phyloP scores from a whole-genome alignment of 35 echinoderm and acorn worm species.

The Eucidaris tribuloides region DNA sequence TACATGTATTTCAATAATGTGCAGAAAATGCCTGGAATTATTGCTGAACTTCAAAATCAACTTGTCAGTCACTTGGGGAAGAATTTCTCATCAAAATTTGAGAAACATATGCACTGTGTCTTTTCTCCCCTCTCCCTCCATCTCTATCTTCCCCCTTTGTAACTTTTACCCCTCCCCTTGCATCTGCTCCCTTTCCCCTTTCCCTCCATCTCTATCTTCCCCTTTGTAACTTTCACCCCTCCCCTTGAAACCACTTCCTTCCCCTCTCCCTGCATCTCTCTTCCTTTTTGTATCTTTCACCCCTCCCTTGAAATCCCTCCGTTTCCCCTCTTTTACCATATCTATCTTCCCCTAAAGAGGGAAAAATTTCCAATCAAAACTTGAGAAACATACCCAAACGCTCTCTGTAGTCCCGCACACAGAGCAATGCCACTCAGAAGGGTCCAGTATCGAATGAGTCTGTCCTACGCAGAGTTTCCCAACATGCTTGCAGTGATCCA shows the following conservation, averaged over 20 bases:
- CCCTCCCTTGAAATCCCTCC: neutral
- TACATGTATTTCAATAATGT: no score
- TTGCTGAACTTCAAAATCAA: no score
- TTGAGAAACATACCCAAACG: slow-evolving; percentile 73
- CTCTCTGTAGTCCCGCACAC: slow-evolving; percentile 93
- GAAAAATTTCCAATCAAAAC: neutral
- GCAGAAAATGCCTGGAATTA: no score
- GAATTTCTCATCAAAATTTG: no score
- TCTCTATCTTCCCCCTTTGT: no score
- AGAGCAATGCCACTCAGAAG: slow-evolving; percentile 80
- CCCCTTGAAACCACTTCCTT: neutral
- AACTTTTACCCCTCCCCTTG: no score
- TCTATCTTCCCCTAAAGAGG: neutral
- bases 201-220: neutral
- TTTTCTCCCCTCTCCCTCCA: no score
- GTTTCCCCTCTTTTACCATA: neutral
- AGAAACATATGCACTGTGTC: no score
- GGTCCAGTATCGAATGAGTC: slow-evolving; percentile 84
- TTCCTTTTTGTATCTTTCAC: neutral
- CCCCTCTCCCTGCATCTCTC: no score
- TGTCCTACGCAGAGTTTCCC: slow-evolving; percentile 75
- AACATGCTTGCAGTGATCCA: slow-evolving; percentile 86
- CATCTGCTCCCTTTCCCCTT: no score
- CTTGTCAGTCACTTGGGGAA: no score
- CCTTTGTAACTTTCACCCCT: neutral